Conservation (phyloP, 2,797 vertebrate genomes). For the Fundulus diaphanus region DNA sequence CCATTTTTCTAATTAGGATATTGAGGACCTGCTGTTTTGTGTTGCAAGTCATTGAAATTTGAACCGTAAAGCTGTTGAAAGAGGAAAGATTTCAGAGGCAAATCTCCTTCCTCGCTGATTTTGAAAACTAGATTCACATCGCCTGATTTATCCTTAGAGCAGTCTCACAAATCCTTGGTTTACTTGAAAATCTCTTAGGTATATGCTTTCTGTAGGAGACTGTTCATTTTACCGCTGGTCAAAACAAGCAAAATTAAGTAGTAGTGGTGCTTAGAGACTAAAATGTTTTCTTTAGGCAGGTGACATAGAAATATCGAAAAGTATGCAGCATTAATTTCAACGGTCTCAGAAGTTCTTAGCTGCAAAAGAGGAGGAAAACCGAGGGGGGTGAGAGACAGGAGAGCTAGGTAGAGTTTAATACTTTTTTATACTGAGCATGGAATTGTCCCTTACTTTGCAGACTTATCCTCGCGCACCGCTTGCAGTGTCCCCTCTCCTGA, state of each 20-base stretch:
- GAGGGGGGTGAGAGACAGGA: not conserved
- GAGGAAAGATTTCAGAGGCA: conserved; percentile 45
- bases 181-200: conserved; percentile 19
- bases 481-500: not conserved
- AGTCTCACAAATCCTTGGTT: conserved; percentile 27
- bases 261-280: not conserved
- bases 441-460: not conserved
- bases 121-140: conserved; percentile 31
- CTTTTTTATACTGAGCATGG: not conserved
- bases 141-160: conserved; percentile 28
- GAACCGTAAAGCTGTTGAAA: conserved; percentile 38
- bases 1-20: conserved; percentile 60
- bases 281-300: not conserved
- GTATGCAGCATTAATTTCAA: not conserved
- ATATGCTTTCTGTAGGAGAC: conserved; percentile 14
- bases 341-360: not conserved
- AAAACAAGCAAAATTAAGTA: not conserved
- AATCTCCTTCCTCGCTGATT: conserved; percentile 55
- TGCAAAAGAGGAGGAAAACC: not conserved
- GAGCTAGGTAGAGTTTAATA: not conserved
- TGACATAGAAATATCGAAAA: not conserved
- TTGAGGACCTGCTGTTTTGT: conserved; percentile 41
- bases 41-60: conserved; percentile 39
- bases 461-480: not conserved
- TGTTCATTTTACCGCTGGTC: not conserved